These are phyloP conservation scores for Holocentrus rufus DNA, from an alignment of 2,797 vertebrate species.

Conservation along the genomic window DNA sequence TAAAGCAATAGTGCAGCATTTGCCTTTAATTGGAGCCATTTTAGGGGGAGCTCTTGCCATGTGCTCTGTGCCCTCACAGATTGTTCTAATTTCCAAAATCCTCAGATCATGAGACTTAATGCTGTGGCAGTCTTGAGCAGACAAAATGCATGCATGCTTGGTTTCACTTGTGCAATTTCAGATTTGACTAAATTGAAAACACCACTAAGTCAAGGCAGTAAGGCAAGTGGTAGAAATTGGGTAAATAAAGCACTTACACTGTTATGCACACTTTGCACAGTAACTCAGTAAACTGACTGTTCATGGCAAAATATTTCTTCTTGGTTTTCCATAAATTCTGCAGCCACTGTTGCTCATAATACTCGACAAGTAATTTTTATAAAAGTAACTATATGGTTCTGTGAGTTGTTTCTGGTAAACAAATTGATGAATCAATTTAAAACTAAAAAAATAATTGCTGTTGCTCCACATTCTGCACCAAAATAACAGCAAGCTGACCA, in stretches of 20 bases:
- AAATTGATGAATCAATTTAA: not conserved
- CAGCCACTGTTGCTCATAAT: not conserved
- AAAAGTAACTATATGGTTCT: not conserved
- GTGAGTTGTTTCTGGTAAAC: constrained; percentile 15
- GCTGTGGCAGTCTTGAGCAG: constrained; percentile 65
- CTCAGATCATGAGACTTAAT: constrained; percentile 72
- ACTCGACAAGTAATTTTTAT: not conserved
- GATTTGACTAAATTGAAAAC: constrained; percentile 71
- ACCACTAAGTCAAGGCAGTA: constrained; percentile 52
- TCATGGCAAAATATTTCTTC: not conserved
- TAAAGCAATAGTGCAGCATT: constrained; percentile 66
- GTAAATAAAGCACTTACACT: constrained; percentile 48
- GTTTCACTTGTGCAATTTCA: constrained; percentile 74
- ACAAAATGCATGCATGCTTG: constrained; percentile 69
- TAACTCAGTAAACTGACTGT: constrained; percentile 34
- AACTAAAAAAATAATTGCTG: not conserved
- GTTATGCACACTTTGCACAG: constrained; percentile 17
- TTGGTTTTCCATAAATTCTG: not conserved
- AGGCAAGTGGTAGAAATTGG: constrained; percentile 57
- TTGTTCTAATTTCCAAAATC: constrained; percentile 78
- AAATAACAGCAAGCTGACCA: not conserved
- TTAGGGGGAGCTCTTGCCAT: constrained; percentile 73
- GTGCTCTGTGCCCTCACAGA: constrained; percentile 75
- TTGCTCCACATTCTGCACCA: not conserved
- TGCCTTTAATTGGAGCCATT: constrained; percentile 76